Percentiles rank a stretch among this genome's conserved stretches.
Evolutionary conservation across 1,140 invertebrate genomes (phyloP).

Genomic region (Cataglyphis hispanica): DNA sequence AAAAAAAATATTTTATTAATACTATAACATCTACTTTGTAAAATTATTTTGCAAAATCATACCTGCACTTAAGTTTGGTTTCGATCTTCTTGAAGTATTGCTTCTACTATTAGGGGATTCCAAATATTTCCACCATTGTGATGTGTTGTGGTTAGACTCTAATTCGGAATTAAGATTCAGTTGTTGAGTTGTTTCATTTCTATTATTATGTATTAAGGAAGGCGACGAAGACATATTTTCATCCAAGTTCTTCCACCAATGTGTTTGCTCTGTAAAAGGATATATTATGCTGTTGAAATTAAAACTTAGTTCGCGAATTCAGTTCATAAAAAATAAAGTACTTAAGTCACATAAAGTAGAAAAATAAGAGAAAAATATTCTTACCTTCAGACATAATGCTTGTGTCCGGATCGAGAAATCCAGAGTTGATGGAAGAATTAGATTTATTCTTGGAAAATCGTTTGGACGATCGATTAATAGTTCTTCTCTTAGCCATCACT

Average conservation of each 20-base stretch:
- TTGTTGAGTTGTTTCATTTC: constrained; percentile 32
- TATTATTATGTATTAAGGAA: background rate
- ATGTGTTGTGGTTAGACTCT: fast-evolving
- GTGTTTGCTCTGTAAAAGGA: constrained; percentile 35
- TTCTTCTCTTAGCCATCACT: constrained; percentile 58
- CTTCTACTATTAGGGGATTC: background rate
- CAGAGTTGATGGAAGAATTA: background rate
- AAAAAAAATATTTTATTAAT: constrained; percentile 6
- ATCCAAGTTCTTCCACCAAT: constrained; percentile 63
- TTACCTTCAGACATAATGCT: constrained; percentile 15
- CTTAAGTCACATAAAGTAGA: background rate
- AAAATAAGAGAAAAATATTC: background rate
- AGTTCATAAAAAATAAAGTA: background rate
- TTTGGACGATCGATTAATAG: background rate
- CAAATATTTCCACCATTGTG: constrained; percentile 62
- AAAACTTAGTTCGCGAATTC: background rate
- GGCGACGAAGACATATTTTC: background rate
- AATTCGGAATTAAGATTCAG: constrained; percentile 26
- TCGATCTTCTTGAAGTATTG: background rate
- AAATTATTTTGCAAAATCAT: background rate
- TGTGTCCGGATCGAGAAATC: constrained; percentile 48
- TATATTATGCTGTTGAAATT: background rate
- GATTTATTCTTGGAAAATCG: constrained; percentile 19
- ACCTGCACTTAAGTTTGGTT: background rate
- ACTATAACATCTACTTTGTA: background rate